Conservation (phyloP, 2,797 vertebrate genomes). For the Oreonectes daqikongensis region DNA sequence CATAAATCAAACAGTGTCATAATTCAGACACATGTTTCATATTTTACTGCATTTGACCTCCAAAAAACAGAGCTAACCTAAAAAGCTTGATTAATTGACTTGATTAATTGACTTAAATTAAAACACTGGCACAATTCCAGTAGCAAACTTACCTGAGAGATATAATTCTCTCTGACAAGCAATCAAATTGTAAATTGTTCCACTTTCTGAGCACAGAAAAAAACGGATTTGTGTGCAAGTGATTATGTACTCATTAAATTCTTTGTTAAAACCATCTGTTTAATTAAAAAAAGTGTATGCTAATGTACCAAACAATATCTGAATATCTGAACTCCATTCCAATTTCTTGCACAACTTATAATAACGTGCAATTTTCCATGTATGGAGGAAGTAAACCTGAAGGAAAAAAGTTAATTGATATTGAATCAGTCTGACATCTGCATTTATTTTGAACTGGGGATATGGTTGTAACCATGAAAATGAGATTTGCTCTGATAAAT, state of each 20-base stretch:
- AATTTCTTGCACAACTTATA: constrained; percentile 61
- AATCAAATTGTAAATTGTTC: constrained; percentile 81
- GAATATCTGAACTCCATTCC: constrained; percentile 26
- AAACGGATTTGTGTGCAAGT: constrained; percentile 72
- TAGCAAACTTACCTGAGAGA: constrained; percentile 75
- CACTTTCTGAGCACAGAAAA: constrained; percentile 74
- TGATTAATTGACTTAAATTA: constrained; percentile 76
- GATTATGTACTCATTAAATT: constrained; percentile 79
- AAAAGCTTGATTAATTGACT: constrained; percentile 75
- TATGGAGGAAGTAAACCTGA: background rate
- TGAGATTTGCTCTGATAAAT: constrained; percentile 37
- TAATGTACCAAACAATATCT: constrained; percentile 54
- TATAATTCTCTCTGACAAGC: constrained; percentile 75
- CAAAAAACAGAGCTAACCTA: constrained; percentile 54
- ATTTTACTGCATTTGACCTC: constrained; percentile 50
- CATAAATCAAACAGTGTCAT: constrained; percentile 7
- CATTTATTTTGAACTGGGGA: constrained; percentile 28
- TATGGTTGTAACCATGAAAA: constrained; percentile 61
- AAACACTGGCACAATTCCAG: constrained; percentile 77
- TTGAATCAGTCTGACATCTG: constrained; percentile 46
- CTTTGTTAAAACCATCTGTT: constrained; percentile 76
- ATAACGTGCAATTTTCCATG: constrained; percentile 52
- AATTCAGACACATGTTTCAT: constrained; percentile 29
- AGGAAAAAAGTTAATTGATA: constrained; percentile 40
- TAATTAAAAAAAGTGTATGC: constrained; percentile 74